Conservation (phyloP, 2,888 invertebrate genomes). For the Caenorhabditis sp. region DNA sequence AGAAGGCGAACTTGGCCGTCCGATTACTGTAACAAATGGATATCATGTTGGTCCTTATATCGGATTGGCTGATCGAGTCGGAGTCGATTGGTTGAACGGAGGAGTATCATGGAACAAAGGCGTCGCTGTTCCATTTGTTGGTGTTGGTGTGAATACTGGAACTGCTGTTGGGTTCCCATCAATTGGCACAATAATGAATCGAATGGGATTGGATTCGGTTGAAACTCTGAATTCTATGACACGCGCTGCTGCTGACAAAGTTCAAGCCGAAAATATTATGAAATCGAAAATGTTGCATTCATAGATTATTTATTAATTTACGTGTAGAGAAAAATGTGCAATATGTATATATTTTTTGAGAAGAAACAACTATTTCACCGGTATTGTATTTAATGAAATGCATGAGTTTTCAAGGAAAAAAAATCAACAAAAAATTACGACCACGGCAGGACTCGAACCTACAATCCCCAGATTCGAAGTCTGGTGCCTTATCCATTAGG, state of each 20-base stretch:
- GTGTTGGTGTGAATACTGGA: conserved; percentile 61
- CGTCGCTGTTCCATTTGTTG: conserved; percentile 60
- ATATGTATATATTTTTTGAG: background rate
- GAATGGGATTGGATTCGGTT: conserved; percentile 50
- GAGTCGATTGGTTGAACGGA: conserved; percentile 66
- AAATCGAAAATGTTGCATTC: background rate
- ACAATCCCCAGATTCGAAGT: conserved; percentile 57
- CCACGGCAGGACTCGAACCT: conserved; percentile 54
- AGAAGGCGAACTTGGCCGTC: conserved; percentile 61
- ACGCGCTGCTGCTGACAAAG: conserved; percentile 27
- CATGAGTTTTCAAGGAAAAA: background rate
- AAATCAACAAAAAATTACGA: conserved; percentile 35
- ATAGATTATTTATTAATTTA: background rate
- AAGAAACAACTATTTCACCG: background rate
- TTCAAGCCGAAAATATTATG: background rate
- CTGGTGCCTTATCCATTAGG: conserved; percentile 60
- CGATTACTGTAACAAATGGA: conserved; percentile 56
- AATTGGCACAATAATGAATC: conserved; percentile 53
- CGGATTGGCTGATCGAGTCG: conserved; percentile 60
- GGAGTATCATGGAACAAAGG: conserved; percentile 60
- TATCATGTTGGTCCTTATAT: conserved; percentile 64
- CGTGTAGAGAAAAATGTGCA: background rate
- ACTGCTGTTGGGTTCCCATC: conserved; percentile 62
- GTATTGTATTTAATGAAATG: background rate
- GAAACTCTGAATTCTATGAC: conserved; percentile 44